Evolutionary conservation across 2,888 invertebrate genomes (phyloP), one percentile per base, ranked within the genome.

Genomic region (Xanthia icteritia): DNA sequence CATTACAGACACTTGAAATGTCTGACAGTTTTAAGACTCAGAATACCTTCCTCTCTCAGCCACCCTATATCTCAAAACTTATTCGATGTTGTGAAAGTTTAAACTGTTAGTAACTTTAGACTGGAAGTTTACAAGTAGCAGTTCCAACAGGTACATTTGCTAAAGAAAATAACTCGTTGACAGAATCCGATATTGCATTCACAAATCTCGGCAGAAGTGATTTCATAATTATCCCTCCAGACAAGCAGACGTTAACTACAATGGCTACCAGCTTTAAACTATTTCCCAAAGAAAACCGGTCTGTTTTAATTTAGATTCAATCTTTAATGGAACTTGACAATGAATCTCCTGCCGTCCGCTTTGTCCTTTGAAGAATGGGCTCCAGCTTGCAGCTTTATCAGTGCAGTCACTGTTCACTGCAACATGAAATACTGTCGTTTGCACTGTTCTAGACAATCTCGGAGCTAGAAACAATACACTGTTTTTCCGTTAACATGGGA

Each of bases 281-380:
- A 73, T 69, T 80, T 78, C 15, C 36, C 13, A 80, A 73, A 66
- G 76, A 81, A 75, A 73, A 15, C 39, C 23, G 27, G 36, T 72
- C 51, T 66, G 58, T 76, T 83, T 81, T 76, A 85, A 83, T 83
- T 83, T 73, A 83, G 85, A 83, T 83, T 85, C 76, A 76, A 83
- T 73, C 82, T 85, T 48, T 45, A 85, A 75, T 81, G 76, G 61
- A 85, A 85, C 56, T 76, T 65, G 63, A 76, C 85, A 83, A 85
- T 85, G 85, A 85, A 76, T 81, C 68, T 71, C 45, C 48, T 63
- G 54, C 58, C 63, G 51, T 27, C 31, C 39, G 67, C 85, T 81
- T 83, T 83, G 81, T 85, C 51, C 63, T 81, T 76, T 83, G 85
- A 85, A 70, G 85, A 85, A 85, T 72, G 69, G 58, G 20, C 11